Evolutionary conservation across 2,113 vertebrate genomes (phyloP).

Genomic region (Mus spicilegus): DNA sequence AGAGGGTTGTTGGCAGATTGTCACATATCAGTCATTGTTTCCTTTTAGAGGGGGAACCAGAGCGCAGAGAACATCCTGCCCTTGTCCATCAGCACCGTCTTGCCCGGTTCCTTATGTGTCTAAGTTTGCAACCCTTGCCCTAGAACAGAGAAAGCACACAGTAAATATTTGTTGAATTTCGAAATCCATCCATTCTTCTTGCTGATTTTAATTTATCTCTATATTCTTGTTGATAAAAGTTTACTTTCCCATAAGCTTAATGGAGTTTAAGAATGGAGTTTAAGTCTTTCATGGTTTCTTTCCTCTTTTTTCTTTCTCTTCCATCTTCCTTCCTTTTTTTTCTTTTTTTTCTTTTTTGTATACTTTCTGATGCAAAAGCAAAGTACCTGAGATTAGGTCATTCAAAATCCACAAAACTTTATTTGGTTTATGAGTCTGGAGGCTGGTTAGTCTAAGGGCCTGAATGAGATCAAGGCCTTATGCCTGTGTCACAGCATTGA

Average conservation of each 20-base stretch:
- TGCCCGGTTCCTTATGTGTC: not conserved
- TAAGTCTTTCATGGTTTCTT: not conserved
- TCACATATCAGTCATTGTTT: not conserved
- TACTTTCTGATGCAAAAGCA: not conserved
- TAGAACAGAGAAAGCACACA: slow-evolving; percentile 45
- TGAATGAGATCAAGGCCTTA: not conserved
- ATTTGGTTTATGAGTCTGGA: not conserved
- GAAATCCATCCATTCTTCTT: slow-evolving; percentile 52
- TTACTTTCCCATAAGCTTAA: slow-evolving; percentile 30
- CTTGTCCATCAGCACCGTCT: slow-evolving; percentile 11
- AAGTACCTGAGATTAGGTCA: not conserved
- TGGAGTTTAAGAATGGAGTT: not conserved
- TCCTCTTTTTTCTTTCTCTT: not conserved
- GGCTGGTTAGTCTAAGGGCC: too few relatives aligned
- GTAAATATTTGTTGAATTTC: slow-evolving; percentile 72
- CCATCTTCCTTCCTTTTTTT: too few relatives aligned
- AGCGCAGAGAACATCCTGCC: not conserved
- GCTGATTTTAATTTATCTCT: slow-evolving; percentile 56
- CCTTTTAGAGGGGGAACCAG: not conserved
- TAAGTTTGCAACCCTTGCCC: slow-evolving; percentile 53
- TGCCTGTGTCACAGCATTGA: not conserved
- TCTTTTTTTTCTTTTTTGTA: not conserved
- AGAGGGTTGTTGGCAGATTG: not conserved
- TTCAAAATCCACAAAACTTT: not conserved
- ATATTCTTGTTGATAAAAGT: slow-evolving; percentile 54